Percentiles rank a stretch among this genome's conserved stretches.
phyloP scores from a whole-genome alignment of 2,797 vertebrate genomes.

The Triplophysa bombifrons region DNA sequence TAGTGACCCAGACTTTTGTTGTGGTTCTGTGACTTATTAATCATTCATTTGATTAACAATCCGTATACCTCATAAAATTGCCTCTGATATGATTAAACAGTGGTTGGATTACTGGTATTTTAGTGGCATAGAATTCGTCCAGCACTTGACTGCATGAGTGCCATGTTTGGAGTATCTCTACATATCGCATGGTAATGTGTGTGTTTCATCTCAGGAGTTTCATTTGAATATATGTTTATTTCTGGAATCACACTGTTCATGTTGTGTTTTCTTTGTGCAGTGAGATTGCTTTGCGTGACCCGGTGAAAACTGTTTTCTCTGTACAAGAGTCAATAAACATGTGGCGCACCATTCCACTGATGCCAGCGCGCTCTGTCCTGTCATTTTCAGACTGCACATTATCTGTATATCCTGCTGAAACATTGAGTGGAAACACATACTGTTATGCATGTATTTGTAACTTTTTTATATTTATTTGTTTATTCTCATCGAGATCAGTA shows the following conservation, averaged over 20 bases:
- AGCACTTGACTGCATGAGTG: slow-evolving; percentile 52
- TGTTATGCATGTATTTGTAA: too few species aligned
- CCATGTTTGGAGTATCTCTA: slow-evolving; percentile 67
- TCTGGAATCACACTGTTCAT: slow-evolving; percentile 74
- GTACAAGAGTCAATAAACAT: slow-evolving; percentile 88
- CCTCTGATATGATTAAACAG: neutral
- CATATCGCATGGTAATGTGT: slow-evolving; percentile 73
- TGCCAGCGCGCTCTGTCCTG: too few species aligned
- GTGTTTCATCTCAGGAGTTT: slow-evolving; percentile 77
- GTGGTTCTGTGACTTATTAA: neutral
- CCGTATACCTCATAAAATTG: neutral
- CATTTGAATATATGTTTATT: slow-evolving; percentile 71
- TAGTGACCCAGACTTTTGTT: neutral
- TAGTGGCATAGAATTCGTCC: too few species aligned
- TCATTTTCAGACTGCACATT: too few species aligned
- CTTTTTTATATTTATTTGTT: too few species aligned
- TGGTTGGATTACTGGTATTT: too few species aligned
- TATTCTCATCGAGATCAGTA: too few species aligned
- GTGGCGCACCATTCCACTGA: slow-evolving; percentile 59
- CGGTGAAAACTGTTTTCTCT: slow-evolving; percentile 76
- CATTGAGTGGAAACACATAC: too few species aligned
- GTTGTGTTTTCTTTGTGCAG: slow-evolving; percentile 77
- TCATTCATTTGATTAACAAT: neutral
- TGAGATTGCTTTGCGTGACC: slow-evolving; percentile 88
- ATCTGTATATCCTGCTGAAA: too few species aligned